These are phyloP conservation scores for Atta texana DNA, from an alignment of 1,140 invertebrate species.

Conservation along the genomic window DNA sequence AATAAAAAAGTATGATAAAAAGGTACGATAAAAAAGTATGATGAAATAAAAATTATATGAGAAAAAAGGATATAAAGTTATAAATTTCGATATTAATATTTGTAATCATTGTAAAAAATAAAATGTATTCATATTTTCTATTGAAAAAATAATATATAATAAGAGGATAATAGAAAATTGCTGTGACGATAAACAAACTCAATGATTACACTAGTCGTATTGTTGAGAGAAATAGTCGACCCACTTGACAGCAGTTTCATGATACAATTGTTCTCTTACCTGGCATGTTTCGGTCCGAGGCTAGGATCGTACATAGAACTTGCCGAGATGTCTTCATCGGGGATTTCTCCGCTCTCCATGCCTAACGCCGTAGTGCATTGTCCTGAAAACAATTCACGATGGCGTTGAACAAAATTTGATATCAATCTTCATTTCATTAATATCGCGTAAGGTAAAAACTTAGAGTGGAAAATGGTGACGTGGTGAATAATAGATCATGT, in stretches of 20 bases:
- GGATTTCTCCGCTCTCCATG: conserved; percentile 88
- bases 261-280: conserved; percentile 85
- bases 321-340: conserved; percentile 88
- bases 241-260: conserved; percentile 38
- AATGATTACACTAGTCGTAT: conserved; percentile 16
- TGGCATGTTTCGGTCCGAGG: conserved; percentile 88
- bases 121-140: background rate
- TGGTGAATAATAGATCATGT: conserved; percentile 8
- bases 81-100: background rate
- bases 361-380: conserved; percentile 87
- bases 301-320: conserved; percentile 88
- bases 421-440: conserved; percentile 68
- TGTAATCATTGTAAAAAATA: too few species aligned
- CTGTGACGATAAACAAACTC: background rate
- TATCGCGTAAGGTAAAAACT: conserved; percentile 19
- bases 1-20: background rate
- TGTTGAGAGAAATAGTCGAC: conserved; percentile 51
- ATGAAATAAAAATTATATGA: background rate
- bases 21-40: background rate
- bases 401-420: conserved; percentile 63
- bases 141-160: background rate
- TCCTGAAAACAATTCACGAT: conserved; percentile 84
- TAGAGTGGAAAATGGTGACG: background rate
- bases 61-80: background rate
- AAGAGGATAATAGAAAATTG: background rate